A percentile compares a stretch with the other conserved stretches of the same genome.
Evolutionary conservation across 1,140 invertebrate species (phyloP).

Genomic region (Nasonia longicornis): DNA sequence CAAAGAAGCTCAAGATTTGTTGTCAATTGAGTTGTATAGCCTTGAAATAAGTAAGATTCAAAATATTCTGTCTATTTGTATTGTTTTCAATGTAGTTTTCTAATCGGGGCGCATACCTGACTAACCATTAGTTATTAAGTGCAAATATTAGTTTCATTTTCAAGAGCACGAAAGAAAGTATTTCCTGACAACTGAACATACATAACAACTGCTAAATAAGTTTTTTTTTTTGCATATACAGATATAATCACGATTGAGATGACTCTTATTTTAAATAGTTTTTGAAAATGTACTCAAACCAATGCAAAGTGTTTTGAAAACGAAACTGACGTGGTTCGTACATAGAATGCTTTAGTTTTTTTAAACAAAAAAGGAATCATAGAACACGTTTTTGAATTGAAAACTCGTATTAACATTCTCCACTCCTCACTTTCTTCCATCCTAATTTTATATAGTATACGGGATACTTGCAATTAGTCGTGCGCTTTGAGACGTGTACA

Average conservation of each 20-base stretch:
- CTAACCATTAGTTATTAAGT: constrained; percentile 36
- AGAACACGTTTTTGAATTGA: constrained; percentile 7
- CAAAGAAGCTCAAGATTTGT: constrained; percentile 21
- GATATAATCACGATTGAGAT: neutral
- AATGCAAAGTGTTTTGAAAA: constrained; percentile 31
- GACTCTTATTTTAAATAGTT: neutral
- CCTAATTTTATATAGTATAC: constrained; percentile 31
- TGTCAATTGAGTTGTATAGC: neutral
- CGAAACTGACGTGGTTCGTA: constrained; percentile 32
- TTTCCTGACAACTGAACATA: neutral
- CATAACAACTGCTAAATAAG: neutral
- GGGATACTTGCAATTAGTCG: constrained; percentile 41
- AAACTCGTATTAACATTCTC: constrained; percentile 14
- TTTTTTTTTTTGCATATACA: constrained; percentile 8
- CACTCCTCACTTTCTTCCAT: constrained; percentile 23
- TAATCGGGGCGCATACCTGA: constrained; percentile 15
- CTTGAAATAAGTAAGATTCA: constrained; percentile 14
- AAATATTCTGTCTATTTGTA: constrained; percentile 24
- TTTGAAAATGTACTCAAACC: neutral
- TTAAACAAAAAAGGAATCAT: constrained; percentile 17
- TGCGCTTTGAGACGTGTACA: constrained; percentile 25
- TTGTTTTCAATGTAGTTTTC: constrained; percentile 42
- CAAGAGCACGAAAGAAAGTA: constrained; percentile 19
- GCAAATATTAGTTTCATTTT: constrained; percentile 41
- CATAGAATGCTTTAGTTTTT: constrained; percentile 15